Conservation (phyloP, 2,888 invertebrate genomes). For the Ornithoptera alexandrae region DNA sequence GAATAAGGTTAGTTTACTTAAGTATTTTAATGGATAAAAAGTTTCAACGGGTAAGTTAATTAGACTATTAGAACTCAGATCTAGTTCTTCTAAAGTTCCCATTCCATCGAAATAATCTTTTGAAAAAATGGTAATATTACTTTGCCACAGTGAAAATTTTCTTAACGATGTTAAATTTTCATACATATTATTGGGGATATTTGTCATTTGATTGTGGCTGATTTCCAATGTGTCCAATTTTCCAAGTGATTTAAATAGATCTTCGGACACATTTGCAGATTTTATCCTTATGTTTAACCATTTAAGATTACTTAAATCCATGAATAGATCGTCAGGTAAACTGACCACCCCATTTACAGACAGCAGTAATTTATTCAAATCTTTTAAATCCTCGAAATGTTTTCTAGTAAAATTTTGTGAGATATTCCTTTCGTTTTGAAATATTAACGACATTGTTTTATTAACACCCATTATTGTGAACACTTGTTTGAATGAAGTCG, state of each 20-base stretch:
- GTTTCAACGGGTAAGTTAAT: constrained; percentile 80
- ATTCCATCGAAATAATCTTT: constrained; percentile 82
- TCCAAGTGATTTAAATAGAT: constrained; percentile 78
- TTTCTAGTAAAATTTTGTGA: constrained; percentile 78
- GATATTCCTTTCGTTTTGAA: constrained; percentile 75
- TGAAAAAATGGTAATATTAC: constrained; percentile 82
- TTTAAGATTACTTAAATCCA: constrained; percentile 80
- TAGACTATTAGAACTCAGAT: constrained; percentile 84
- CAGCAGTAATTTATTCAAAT: constrained; percentile 77
- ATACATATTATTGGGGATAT: constrained; percentile 82
- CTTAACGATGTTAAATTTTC: constrained; percentile 79
- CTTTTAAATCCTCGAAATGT: constrained; percentile 80
- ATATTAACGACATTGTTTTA: constrained; percentile 76
- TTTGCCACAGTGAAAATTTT: constrained; percentile 84
- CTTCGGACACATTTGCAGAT: constrained; percentile 77
- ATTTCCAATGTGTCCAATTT: constrained; percentile 82
- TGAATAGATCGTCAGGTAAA: constrained; percentile 82
- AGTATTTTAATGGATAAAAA: constrained; percentile 81
- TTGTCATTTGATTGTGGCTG: constrained; percentile 82
- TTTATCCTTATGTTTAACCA: constrained; percentile 83
- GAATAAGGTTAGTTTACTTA: constrained; percentile 83
- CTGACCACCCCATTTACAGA: constrained; percentile 81
- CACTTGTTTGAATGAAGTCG: constrained; percentile 71
- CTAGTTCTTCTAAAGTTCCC: constrained; percentile 82
- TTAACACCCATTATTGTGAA: constrained; percentile 69